Percentiles rank a stretch among this genome's conserved stretches.
Evolutionary conservation across 2,888 invertebrate species (phyloP).

Genomic region (Nemotelus nigrinus): DNA sequence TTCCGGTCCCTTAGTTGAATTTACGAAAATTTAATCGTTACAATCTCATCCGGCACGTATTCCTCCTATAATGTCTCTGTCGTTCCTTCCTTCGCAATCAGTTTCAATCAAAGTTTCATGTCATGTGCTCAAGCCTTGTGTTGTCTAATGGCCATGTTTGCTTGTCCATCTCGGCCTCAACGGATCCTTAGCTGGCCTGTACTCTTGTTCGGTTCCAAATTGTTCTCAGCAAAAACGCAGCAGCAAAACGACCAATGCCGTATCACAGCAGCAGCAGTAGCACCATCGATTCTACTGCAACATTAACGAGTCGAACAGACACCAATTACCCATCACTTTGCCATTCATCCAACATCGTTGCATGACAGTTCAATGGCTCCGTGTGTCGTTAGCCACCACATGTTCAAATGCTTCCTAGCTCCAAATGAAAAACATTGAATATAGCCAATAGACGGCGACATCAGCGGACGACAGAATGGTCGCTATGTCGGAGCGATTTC

Average conservation of each 20-base stretch:
- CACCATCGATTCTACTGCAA: constrained; percentile 12
- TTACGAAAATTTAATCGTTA: too few relatives aligned
- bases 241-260: background rate
- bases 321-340: constrained; percentile 25
- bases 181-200: too few relatives aligned
- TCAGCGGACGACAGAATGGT: too few relatives aligned
- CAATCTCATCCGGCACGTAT: too few relatives aligned
- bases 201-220: too few relatives aligned
- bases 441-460: too few relatives aligned
- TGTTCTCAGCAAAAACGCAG: too few relatives aligned
- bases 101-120: constrained; percentile 10
- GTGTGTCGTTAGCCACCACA: constrained; percentile 26
- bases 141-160: background rate
- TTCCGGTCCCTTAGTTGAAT: too few relatives aligned
- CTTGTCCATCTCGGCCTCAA: background rate
- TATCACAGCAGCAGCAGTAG: background rate
- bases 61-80: too few relatives aligned
- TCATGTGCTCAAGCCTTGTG: background rate
- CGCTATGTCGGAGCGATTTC: too few relatives aligned
- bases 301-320: constrained; percentile 31
- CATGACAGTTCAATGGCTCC: constrained; percentile 33
- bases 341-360: background rate
- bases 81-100: background rate
- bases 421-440: background rate
- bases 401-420: constrained; percentile 16